phyloP scores from a whole-genome alignment of 53 echinoderm and acorn worm species.

The Echinometra lucunter region DNA sequence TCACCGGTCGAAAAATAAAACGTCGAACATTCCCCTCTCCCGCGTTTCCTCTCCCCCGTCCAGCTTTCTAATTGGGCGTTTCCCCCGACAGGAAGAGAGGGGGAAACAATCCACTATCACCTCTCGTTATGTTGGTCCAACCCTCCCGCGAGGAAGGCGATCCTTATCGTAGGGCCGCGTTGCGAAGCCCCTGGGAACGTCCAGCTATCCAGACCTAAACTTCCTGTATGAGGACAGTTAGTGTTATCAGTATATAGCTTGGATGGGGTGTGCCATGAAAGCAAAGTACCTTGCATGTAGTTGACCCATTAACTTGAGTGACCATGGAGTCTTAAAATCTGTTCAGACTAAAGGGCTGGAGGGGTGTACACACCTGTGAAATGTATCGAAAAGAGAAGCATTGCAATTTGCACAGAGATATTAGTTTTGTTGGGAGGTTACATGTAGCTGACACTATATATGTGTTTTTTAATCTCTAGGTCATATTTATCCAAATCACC shows the following conservation, averaged over 20 bases:
- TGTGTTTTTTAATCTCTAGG: background rate
- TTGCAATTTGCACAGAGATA: too few relatives aligned
- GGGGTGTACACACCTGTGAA: too few relatives aligned
- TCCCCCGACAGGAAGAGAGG: constrained; percentile 3
- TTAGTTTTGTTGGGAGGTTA: too few relatives aligned
- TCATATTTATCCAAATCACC: constrained; percentile 6
- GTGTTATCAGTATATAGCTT: background rate
- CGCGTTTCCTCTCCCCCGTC: background rate
- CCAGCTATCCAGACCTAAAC: constrained; percentile 46
- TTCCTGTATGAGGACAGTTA: constrained; percentile 6
- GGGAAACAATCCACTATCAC: constrained; percentile 57
- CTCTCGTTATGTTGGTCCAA: constrained; percentile 33
- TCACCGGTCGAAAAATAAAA: background rate
- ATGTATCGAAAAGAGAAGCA: too few relatives aligned
- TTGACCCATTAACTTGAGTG: background rate
- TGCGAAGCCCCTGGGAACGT: constrained; percentile 10
- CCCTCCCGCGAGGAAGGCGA: constrained; percentile 19
- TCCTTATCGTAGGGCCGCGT: background rate
- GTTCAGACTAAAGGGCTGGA: too few relatives aligned
- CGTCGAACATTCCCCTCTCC: background rate
- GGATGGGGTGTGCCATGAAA: background rate
- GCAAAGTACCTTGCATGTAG: background rate
- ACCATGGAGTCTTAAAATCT: background rate
- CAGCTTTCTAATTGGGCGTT: constrained; percentile 49
- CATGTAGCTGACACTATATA: too few relatives aligned